These are phyloP conservation scores for Marasmarcha lunaedactyla DNA, from an alignment of 2,888 invertebrate genomes.

Conservation along the genomic window DNA sequence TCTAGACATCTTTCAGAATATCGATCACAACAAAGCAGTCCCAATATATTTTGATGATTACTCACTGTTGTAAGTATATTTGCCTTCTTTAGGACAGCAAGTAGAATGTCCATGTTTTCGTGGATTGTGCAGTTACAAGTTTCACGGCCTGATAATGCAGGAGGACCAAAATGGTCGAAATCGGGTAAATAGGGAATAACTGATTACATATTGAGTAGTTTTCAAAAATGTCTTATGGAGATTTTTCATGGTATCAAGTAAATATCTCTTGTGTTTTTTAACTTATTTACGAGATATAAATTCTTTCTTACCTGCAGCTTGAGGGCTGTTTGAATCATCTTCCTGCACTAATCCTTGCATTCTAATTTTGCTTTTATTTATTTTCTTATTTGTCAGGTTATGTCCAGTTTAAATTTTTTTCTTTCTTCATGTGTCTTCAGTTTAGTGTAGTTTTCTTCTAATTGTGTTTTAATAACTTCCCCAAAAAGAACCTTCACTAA, in stretches of 20 bases:
- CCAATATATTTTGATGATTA: constrained; percentile 17
- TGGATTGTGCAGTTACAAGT: constrained; percentile 16
- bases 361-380: too few relatives aligned
- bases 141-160: constrained; percentile 16
- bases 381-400: too few relatives aligned
- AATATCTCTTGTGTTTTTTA: neutral
- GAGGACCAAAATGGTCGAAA: constrained; percentile 9
- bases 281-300: neutral
- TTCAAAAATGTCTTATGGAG: constrained; percentile 1
- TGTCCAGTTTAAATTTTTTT: too few relatives aligned
- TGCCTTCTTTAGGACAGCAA: constrained; percentile 12
- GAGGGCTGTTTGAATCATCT: constrained; percentile 1
- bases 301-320: constrained; percentile 4
- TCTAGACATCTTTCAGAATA: constrained; percentile 16
- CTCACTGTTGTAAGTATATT: constrained; percentile 15
- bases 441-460: too few relatives aligned
- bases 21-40: constrained; percentile 17
- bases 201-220: neutral
- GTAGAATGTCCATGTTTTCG: constrained; percentile 14
- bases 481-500: too few relatives aligned
- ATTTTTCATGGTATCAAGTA: constrained; percentile 1
- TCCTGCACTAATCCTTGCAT: too few relatives aligned
- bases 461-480: too few relatives aligned
- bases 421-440: too few relatives aligned
- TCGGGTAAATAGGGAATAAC: neutral